Base-by-base conservation (phyloP, 2,888 invertebrate species). In the Syrphus vitripennis region DNA sequence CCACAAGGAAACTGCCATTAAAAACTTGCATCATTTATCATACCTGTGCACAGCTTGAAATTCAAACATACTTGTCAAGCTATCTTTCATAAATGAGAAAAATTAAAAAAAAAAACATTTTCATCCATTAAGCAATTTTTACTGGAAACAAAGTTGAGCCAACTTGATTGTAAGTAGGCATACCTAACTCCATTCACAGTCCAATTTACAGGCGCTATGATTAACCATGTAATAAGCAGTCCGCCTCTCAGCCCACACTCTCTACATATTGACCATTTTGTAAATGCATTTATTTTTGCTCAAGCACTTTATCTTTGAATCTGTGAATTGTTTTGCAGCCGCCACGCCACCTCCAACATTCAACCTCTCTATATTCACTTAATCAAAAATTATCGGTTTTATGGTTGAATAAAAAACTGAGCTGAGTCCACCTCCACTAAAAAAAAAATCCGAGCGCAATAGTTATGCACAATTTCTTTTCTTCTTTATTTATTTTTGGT, bases 361-460 rank as follows among this genome's bases (percentile, higher is more conserved):
- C 57, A 31, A 37, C 34, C 29, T 19, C n/a, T 45, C 7, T 19
- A 9, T 19, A 50, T 45, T 21, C 19, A 72, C 59, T 80, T 55
- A 65, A 67, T 59, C 59, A 74, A 80, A 80, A 67, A 40, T 40
- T 26, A 19, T 74, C 69, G 31, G 34, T 75, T 53, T 50, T 5
- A 34, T 57, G 42, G 45, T 65, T 26, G 42, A 29, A 29, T 26
- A n/a, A 29, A 50, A 6, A 14, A 24, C 4, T n/a, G 14, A 4
- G 0, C 31, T 48, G 21, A 19, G n/a, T 29, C 48, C 48, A 21
- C 48, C 48, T 67, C 21, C 45, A 67, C 21, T 16, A 59, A 10
- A 7, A 40, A 7, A 40, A 59, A 24, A 26, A 37, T 61, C 7
- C 24, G 14, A 37, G 19, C 45, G 37, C 31, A 69, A n/a, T 69